These are phyloP conservation scores for Pteromalus puparum DNA, from an alignment of 1,140 invertebrate species.

Conservation along the genomic window DNA sequence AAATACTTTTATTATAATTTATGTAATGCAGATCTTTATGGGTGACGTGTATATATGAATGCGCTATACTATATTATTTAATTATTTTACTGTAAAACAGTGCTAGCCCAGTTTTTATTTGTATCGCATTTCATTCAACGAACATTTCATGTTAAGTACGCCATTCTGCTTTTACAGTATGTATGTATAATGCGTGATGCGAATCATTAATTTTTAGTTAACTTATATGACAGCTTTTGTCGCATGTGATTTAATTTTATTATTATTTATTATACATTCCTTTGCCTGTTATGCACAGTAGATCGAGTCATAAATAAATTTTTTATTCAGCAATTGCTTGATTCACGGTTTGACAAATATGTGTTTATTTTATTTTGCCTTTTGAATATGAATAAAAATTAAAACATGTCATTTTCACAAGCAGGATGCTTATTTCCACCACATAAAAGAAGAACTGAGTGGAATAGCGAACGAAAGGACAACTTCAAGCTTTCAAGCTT, in stretches of 20 bases:
- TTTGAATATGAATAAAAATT: background rate
- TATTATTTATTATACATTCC: conserved; percentile 22
- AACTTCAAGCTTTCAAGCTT: conserved; percentile 70
- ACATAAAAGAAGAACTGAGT: conserved; percentile 67
- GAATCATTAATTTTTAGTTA: conserved; percentile 32
- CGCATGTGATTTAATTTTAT: conserved; percentile 21
- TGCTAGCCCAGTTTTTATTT: conserved; percentile 22
- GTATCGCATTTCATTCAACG: background rate
- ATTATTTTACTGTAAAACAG: background rate
- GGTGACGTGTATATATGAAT: conserved; percentile 39
- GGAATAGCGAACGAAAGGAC: conserved; percentile 68
- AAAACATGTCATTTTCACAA: conserved; percentile 49
- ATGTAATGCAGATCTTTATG: conserved; percentile 33
- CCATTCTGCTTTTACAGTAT: conserved; percentile 7
- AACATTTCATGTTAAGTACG: background rate
- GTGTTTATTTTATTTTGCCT: background rate
- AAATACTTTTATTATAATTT: background rate
- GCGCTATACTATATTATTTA: conserved; percentile 3
- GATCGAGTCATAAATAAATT: background rate
- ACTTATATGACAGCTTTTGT: conserved; percentile 6
- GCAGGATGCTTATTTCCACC: conserved; percentile 69
- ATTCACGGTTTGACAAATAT: background rate
- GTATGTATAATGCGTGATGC: background rate
- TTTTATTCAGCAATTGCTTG: background rate
- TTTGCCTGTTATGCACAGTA: background rate